These are phyloP conservation scores for Hirudo medicinalis DNA, from an alignment of 1,140 invertebrate genomes.

Conservation along the genomic window DNA sequence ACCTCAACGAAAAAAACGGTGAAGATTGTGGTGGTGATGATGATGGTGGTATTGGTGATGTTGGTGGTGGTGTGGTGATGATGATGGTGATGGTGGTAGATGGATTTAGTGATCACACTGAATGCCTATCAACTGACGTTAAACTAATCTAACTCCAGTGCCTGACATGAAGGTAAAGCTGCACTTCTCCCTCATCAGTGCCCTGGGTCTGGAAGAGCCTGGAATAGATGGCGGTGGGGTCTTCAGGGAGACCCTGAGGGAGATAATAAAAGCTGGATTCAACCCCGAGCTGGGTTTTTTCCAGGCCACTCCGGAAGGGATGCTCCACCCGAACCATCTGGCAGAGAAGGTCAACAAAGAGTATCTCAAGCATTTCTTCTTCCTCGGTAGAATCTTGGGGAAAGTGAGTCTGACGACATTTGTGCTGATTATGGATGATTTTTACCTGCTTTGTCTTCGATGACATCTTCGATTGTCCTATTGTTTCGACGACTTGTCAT, in stretches of 20 bases:
- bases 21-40: neutral
- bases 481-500: too few relatives aligned
- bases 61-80: neutral
- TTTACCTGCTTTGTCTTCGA: too few relatives aligned
- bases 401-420: constrained; percentile 50
- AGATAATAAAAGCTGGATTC: constrained; percentile 77
- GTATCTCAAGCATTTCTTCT: constrained; percentile 80
- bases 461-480: too few relatives aligned
- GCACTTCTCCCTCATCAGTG: constrained; percentile 75
- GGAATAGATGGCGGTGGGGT: constrained; percentile 91
- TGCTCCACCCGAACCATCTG: constrained; percentile 87
- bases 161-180: constrained; percentile 71
- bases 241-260: constrained; percentile 53
- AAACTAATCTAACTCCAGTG: constrained; percentile 47
- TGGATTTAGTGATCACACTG: neutral
- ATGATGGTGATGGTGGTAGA: neutral
- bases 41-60: neutral
- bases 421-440: neutral
- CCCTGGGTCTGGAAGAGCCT: constrained; percentile 72
- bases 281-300: constrained; percentile 94
- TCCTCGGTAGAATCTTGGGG: constrained; percentile 83
- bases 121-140: neutral
- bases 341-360: constrained; percentile 63
- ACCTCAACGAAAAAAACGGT: constrained; percentile 74
- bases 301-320: constrained; percentile 73